Evolutionary conservation across 1,140 invertebrate genomes (phyloP).

Genomic region (Arctopsyche grandis): DNA sequence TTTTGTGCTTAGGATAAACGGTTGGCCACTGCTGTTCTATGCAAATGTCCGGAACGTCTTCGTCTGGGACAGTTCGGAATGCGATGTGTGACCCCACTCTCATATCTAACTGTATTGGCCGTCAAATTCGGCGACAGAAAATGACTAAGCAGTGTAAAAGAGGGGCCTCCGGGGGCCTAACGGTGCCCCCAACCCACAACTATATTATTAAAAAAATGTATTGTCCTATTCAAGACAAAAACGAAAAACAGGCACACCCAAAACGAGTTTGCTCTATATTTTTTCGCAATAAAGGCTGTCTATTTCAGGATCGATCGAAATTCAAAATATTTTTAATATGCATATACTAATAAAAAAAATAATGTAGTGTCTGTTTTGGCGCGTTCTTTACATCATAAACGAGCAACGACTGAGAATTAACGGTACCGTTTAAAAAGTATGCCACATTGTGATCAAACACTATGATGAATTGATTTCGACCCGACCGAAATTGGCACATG

Average conservation of each 20-base stretch:
- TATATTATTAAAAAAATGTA: too few relatives aligned
- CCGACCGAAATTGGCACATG: neutral
- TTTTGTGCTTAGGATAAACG: too few relatives aligned
- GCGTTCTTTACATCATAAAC: neutral
- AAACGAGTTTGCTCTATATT: neutral
- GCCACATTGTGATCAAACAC: constrained; percentile 1
- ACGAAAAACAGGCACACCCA: neutral
- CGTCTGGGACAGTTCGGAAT: neutral
- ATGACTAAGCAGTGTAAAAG: neutral
- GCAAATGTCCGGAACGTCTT: neutral
- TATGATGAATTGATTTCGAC: constrained; percentile 3
- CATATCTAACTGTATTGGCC: constrained; percentile 11
- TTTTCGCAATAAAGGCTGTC: neutral
- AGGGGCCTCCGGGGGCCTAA: neutral
- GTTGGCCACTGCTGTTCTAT: too few relatives aligned
- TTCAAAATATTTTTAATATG: neutral
- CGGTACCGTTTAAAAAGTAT: constrained; percentile 10
- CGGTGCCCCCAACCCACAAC: neutral
- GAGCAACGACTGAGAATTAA: neutral
- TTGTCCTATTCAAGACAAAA: neutral
- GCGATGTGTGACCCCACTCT: neutral
- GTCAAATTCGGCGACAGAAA: neutral
- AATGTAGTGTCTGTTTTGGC: neutral
- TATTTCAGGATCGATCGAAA: too few relatives aligned
- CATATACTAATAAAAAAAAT: too few relatives aligned